Percentiles rank a stretch among this genome's conserved stretches.
phyloP scores from a whole-genome alignment of 2,113 vertebrate species.

The Phyllostomus discolor region DNA sequence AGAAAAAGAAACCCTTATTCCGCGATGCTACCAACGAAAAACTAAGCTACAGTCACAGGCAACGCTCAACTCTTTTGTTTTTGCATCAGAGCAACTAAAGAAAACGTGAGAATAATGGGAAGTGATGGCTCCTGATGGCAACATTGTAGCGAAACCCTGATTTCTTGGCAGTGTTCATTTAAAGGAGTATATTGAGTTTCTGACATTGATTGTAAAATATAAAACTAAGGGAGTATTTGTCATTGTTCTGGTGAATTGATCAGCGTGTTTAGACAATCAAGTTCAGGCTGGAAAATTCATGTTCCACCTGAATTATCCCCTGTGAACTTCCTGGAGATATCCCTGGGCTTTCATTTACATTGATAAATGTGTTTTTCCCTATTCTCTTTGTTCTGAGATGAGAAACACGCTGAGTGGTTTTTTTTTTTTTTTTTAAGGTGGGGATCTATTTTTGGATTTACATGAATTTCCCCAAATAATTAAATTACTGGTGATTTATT shows the following conservation, averaged over 20 bases:
- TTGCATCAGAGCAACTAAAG: neutral
- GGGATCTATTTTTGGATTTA: conserved; percentile 70
- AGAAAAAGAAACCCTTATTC: neutral
- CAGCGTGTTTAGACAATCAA: neutral
- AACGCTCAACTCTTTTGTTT: neutral
- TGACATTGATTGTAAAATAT: neutral
- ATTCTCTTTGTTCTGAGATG: conserved; percentile 66
- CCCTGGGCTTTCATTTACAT: conserved; percentile 53
- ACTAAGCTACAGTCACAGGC: neutral
- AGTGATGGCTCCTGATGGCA: conserved; percentile 65
- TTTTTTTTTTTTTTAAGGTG: neutral
- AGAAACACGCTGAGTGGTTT: conserved; percentile 49
- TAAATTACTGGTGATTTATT: conserved; percentile 78
- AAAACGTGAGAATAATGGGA: conserved; percentile 45
- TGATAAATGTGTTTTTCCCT: conserved; percentile 67
- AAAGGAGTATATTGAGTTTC: conserved; percentile 62
- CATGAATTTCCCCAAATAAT: conserved; percentile 76
- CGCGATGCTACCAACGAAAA: neutral
- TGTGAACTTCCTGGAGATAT: neutral
- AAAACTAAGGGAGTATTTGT: neutral
- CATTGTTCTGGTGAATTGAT: neutral
- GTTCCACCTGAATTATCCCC: neutral
- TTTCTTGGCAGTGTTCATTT: conserved; percentile 67
- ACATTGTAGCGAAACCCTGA: conserved; percentile 37
- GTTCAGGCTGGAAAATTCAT: neutral